Percentiles rank a stretch among this genome's conserved stretches.
Evolutionary conservation across 2,113 vertebrate species (phyloP).

Genomic region (Plectropomus leopardus): DNA sequence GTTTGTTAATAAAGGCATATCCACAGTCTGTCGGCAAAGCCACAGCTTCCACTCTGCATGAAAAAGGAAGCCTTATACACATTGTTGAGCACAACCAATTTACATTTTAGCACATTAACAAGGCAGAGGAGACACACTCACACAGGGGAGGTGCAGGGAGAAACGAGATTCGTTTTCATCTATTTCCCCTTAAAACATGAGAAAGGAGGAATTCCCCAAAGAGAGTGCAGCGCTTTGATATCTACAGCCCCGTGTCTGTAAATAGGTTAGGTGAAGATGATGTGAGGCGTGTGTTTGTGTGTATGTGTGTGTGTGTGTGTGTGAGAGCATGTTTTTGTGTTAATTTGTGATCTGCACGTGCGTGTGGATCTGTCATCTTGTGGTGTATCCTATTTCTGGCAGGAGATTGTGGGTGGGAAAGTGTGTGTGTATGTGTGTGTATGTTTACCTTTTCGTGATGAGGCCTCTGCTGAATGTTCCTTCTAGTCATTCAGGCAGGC

Average conservation of each 20-base stretch:
- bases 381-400: constrained; percentile 54
- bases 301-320: not conserved
- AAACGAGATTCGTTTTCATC: constrained; percentile 70
- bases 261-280: constrained; percentile 75
- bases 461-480: constrained; percentile 51
- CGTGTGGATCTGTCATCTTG: constrained; percentile 41
- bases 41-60: constrained; percentile 47
- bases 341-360: constrained; percentile 45
- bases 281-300: constrained; percentile 5
- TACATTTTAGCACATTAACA: constrained; percentile 80
- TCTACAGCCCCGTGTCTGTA: constrained; percentile 72
- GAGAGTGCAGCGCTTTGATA: constrained; percentile 75
- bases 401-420: constrained; percentile 34
- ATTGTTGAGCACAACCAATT: constrained; percentile 68
- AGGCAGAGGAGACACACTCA: constrained; percentile 56
- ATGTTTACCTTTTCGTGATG: constrained; percentile 64
- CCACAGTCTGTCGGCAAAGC: constrained; percentile 67
- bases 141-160: constrained; percentile 53
- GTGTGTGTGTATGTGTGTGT: constrained; percentile 1
- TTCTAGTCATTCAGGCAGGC: constrained; percentile 51
- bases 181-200: constrained; percentile 76
- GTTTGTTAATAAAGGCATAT: constrained; percentile 73
- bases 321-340: constrained; percentile 28
- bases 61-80: constrained; percentile 54
- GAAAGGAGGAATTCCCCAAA: constrained; percentile 75